These are phyloP conservation scores for Trialeurodes vaporariorum DNA, from an alignment of 1,140 invertebrate genomes.

Conservation along the genomic window DNA sequence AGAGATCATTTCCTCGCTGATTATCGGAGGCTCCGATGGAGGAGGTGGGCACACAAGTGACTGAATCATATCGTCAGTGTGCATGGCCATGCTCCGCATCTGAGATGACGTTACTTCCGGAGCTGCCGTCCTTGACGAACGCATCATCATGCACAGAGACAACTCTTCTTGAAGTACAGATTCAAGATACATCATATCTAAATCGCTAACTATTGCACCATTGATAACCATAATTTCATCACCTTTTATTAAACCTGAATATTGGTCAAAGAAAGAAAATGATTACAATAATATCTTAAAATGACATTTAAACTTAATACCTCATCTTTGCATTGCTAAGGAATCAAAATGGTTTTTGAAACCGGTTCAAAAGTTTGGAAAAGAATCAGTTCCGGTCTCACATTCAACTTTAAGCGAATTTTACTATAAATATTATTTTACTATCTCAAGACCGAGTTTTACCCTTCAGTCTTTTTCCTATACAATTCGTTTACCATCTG, in stretches of 20 bases:
- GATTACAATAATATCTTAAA: too few relatives aligned
- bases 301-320: too few relatives aligned
- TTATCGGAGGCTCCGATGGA: conserved; percentile 78
- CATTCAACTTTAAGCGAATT: too few relatives aligned
- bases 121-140: conserved; percentile 87
- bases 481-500: too few relatives aligned
- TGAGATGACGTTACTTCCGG: conserved; percentile 50
- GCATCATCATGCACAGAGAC: conserved; percentile 93
- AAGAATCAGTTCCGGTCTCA: too few relatives aligned
- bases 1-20: conserved; percentile 91
- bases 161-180: conserved; percentile 88
- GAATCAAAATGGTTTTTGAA: too few relatives aligned
- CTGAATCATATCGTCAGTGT: conserved; percentile 88
- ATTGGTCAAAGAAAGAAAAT: conserved; percentile 17
- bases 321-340: too few relatives aligned
- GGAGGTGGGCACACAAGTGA: conserved; percentile 91
- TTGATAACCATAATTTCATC: conserved; percentile 99
- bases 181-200: conserved; percentile 99
- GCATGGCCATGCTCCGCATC: conserved; percentile 46
- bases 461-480: too few relatives aligned
- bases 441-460: too few relatives aligned
- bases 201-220: conserved; percentile 89
- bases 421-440: too few relatives aligned
- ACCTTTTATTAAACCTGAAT: conserved; percentile 84
- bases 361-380: too few relatives aligned